Conservation (phyloP, 2,113 vertebrate species). For the Grantiella picta region DNA sequence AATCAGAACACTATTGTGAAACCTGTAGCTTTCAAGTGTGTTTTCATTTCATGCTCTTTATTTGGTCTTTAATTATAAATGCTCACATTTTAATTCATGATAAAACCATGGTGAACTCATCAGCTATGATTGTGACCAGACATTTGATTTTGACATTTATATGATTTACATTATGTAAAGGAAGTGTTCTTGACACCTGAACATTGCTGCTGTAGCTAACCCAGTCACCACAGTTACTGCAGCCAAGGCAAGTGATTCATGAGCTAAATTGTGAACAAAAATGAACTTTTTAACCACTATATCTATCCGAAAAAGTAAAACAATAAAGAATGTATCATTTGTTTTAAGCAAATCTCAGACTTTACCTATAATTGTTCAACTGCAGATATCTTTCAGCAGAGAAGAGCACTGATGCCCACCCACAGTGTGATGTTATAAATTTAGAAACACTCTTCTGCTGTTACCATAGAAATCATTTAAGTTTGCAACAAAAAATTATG, state of each 20-base stretch:
- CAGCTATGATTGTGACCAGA: not conserved
- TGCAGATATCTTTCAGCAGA: not conserved
- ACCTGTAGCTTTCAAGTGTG: not conserved
- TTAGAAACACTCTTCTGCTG: conserved; percentile 21
- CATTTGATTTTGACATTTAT: not conserved
- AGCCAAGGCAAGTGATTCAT: not conserved
- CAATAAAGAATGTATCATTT: not conserved
- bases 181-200: not conserved
- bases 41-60: not conserved
- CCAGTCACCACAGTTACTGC: not conserved
- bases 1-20: not conserved
- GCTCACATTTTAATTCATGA: not conserved
- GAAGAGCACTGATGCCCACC: not conserved
- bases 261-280: not conserved
- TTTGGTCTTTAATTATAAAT: not conserved
- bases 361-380: not conserved
- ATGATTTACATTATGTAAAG: not conserved
- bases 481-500: not conserved
- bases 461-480: conserved; percentile 36
- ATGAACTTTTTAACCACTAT: not conserved
- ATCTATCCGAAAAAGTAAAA: not conserved
- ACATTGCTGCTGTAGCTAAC: not conserved
- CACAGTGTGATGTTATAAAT: not conserved
- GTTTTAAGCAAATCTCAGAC: not conserved
- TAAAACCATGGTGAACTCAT: not conserved